Evolutionary conservation across 2,888 invertebrate species (phyloP).

Genomic region (Yponomeuta malinellus): DNA sequence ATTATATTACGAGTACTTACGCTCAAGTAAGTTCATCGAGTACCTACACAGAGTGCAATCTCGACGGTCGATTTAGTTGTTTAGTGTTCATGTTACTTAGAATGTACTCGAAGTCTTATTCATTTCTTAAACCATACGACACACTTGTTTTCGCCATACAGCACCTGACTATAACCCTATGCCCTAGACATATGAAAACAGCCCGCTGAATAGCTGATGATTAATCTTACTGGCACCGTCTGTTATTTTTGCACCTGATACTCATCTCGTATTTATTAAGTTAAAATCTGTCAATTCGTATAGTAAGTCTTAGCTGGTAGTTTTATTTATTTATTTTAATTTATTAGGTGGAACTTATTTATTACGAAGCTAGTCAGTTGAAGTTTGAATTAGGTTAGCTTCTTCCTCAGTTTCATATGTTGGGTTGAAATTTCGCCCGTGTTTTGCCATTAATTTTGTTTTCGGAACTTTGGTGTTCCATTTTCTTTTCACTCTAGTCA

Average conservation of each 20-base stretch:
- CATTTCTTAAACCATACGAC: slow-evolving; percentile 43
- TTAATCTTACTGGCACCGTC: slow-evolving; percentile 25
- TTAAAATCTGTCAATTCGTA: slow-evolving; percentile 12
- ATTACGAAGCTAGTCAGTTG: slow-evolving; percentile 62
- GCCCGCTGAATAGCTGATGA: slow-evolving; percentile 29
- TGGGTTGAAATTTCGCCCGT: slow-evolving; percentile 33
- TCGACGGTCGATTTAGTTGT: slow-evolving; percentile 64
- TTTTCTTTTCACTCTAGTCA: slow-evolving; percentile 14
- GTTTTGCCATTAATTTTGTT: slow-evolving; percentile 10
- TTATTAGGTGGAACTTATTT: slow-evolving; percentile 38
- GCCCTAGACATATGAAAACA: slow-evolving; percentile 42
- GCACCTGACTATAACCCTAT: slow-evolving; percentile 32
- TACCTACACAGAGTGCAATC: slow-evolving; percentile 34
- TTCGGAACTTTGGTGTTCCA: slow-evolving; percentile 1
- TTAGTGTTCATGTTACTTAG: slow-evolving; percentile 74
- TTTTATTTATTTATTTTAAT: slow-evolving; percentile 48
- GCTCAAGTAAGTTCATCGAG: slow-evolving; percentile 14
- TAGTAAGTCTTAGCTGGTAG: slow-evolving; percentile 37
- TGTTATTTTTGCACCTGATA: slow-evolving; percentile 26
- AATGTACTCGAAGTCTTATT: slow-evolving; percentile 58
- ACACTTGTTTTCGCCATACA: slow-evolving; percentile 55
- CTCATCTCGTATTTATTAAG: neutral
- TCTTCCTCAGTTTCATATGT: slow-evolving; percentile 47
- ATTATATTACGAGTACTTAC: neutral
- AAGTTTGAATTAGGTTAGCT: slow-evolving; percentile 55